A percentile compares a stretch with the other conserved stretches of the same genome.
Evolutionary conservation across 1,140 invertebrate species (phyloP).

Genomic region (Scylla paramamosain): DNA sequence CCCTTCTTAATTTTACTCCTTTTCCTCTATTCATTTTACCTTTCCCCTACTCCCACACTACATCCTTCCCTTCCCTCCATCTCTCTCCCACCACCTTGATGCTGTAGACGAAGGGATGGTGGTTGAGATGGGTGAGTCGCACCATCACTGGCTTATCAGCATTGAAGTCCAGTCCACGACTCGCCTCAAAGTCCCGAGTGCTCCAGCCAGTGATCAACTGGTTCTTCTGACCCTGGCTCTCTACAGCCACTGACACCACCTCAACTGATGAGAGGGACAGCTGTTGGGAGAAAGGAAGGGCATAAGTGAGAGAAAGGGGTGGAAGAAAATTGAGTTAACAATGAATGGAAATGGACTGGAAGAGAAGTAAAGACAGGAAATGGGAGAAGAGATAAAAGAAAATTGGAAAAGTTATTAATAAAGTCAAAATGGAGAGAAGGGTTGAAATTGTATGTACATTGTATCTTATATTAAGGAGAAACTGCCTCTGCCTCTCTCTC

Average conservation of each 20-base stretch:
- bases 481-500: no score
- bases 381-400: neutral
- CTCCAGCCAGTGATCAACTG: slow-evolving; percentile 70
- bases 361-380: no score
- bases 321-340: neutral
- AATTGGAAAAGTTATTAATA: no score
- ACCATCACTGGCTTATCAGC: slow-evolving; percentile 80
- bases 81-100: slow-evolving; percentile 76
- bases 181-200: slow-evolving; percentile 59
- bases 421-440: no score
- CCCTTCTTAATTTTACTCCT: no score
- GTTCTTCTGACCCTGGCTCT: neutral
- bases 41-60: no score
- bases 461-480: no score
- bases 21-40: no score
- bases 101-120: slow-evolving; percentile 85
- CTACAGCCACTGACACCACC: neutral
- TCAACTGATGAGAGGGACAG: neutral
- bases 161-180: slow-evolving; percentile 63
- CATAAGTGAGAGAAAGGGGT: neutral
- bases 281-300: neutral
- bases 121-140: slow-evolving; percentile 88
- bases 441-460: no score
- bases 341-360: neutral
- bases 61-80: no score